phyloP scores from a whole-genome alignment of 2,888 invertebrate species.

The Alloscopus bannaensis region DNA sequence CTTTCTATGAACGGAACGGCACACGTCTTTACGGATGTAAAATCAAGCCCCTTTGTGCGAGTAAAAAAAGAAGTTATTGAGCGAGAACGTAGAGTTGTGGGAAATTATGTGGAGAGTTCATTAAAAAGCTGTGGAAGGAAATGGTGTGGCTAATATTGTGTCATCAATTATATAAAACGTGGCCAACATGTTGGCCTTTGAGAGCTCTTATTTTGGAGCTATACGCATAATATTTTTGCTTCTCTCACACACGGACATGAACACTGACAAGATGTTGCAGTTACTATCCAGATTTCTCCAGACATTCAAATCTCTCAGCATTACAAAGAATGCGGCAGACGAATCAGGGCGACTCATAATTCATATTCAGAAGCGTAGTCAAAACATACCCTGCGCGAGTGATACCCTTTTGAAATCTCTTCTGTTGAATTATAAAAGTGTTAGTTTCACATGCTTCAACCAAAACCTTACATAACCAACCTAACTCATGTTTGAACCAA shows the following conservation, averaged over 20 bases:
- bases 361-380: conserved; percentile 43
- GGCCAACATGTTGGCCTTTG: too few species aligned
- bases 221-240: too few species aligned
- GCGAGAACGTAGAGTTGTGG: conserved; percentile 30
- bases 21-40: conserved; percentile 45
- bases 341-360: too few species aligned
- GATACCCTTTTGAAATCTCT: too few species aligned
- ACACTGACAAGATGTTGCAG: too few species aligned
- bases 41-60: not conserved
- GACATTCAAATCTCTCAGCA: too few species aligned
- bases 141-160: conserved; percentile 61
- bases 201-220: not conserved
- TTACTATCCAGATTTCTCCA: too few species aligned
- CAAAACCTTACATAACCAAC: too few species aligned
- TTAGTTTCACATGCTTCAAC: conserved; percentile 13
- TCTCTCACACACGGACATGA: too few species aligned
- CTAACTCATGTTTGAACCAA: too few species aligned
- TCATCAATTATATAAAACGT: conserved; percentile 42
- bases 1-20: conserved; percentile 34
- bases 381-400: conserved; percentile 45
- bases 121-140: conserved; percentile 56
- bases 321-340: conserved; percentile 2
- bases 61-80: not conserved
- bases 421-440: too few species aligned
- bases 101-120: conserved; percentile 50